phyloP scores from a whole-genome alignment of 2,888 invertebrate genomes.

The Diploptera punctata region DNA sequence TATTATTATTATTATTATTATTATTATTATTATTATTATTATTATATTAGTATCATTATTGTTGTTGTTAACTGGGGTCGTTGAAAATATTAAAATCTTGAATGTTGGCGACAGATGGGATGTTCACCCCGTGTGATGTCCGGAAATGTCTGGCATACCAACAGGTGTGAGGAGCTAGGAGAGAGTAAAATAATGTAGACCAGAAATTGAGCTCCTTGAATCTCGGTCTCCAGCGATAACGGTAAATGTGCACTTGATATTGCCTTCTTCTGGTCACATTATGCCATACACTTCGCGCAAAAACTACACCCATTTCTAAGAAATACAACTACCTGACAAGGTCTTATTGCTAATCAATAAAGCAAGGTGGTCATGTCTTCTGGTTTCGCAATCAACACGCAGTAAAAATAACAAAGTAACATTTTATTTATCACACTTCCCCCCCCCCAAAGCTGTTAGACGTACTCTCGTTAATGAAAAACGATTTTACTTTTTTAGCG shows the following conservation, averaged over 20 bases:
- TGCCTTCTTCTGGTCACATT: not conserved
- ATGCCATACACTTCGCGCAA: not conserved
- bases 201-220: not conserved
- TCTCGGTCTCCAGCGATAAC: not conserved
- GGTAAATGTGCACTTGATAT: not conserved
- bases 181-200: not conserved
- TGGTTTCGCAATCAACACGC: too few relatives aligned
- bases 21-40: too few relatives aligned
- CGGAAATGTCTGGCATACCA: slow-evolving; percentile 22
- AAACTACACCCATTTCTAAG: not conserved
- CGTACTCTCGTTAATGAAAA: too few relatives aligned
- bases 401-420: too few relatives aligned
- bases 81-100: too few relatives aligned
- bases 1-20: too few relatives aligned
- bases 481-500: too few relatives aligned
- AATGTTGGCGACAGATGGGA: too few relatives aligned
- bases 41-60: too few relatives aligned
- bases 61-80: too few relatives aligned
- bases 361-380: not conserved
- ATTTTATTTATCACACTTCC: too few relatives aligned
- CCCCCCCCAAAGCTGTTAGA: too few relatives aligned
- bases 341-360: not conserved
- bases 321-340: not conserved
- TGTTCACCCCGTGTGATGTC: slow-evolving; percentile 3
- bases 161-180: not conserved